These are phyloP conservation scores for Calyptomena viridis DNA, from an alignment of 2,113 vertebrate genomes.

Conservation along the genomic window DNA sequence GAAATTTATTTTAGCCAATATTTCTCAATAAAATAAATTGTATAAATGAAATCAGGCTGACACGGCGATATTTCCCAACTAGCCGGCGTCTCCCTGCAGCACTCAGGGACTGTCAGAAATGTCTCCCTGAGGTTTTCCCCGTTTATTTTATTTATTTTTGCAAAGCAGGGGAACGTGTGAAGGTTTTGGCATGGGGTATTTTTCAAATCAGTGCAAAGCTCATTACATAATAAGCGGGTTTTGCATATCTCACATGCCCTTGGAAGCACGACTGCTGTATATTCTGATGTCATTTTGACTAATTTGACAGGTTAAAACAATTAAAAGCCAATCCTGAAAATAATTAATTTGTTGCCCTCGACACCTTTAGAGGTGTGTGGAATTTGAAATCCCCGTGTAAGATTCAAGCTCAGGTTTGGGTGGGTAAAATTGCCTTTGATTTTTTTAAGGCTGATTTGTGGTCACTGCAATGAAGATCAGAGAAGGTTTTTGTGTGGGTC, in stretches of 20 bases:
- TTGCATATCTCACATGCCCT: background rate
- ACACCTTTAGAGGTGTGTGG: background rate
- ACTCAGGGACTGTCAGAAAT: slow-evolving; percentile 4
- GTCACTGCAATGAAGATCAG: background rate
- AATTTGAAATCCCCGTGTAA: background rate
- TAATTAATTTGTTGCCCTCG: background rate
- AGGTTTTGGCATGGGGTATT: background rate
- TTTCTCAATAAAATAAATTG: slow-evolving; percentile 79
- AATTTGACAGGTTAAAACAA: background rate
- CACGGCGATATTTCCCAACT: slow-evolving; percentile 70
- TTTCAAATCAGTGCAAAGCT: slow-evolving; percentile 44
- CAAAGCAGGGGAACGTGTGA: background rate
- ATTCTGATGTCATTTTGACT: background rate
- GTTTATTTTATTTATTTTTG: slow-evolving; percentile 50
- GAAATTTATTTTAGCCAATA: slow-evolving; percentile 74
- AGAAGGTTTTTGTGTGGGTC: background rate
- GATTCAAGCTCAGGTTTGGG: background rate
- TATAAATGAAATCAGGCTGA: slow-evolving; percentile 77
- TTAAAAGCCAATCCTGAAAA: background rate
- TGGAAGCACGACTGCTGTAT: fast-evolving
- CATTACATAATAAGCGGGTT: background rate
- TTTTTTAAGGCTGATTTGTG: background rate
- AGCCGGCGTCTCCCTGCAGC: slow-evolving; percentile 15
- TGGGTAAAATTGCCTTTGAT: background rate
- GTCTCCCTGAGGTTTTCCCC: slow-evolving; percentile 53